Evolutionary conservation across 2,888 invertebrate species (phyloP), one percentile per base, ranked within the genome.

Genomic region (Sepiola atlantica): DNA sequence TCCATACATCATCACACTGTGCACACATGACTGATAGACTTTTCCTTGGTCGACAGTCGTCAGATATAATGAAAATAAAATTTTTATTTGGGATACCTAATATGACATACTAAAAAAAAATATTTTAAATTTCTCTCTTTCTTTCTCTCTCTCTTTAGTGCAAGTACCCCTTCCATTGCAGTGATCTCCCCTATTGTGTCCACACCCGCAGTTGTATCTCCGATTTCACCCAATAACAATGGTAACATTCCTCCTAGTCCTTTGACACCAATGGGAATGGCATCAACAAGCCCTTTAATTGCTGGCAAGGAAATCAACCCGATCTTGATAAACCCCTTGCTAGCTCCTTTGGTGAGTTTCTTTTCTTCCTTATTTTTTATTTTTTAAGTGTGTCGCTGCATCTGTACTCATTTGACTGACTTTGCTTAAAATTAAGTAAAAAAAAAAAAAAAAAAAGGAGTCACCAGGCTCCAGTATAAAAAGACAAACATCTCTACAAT

Each of bases 271-370:
- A 45, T 55, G 18, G 55, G 16, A 18, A 45, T 55, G 20, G 35
- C 55, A 35, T 92, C 92, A 45, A 35, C 28, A 18, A 55, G n/a
- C n/a, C 92, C 92, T 92, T 28, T 45, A 92, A 92, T n/a, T 92
- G 35, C 55, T n/a, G 55, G 55, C 28, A 45, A 54, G 54, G 92
- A 92, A 54, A n/a, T n/a, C 54, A 92, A 92, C 28, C 92, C 54
- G 6, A 32, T 92, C 8, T 45, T 92, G 45, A 55, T 92, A n/a
- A 92, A 92, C 28, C 92, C 92, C 16, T 35, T 92, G n/a, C 2
- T 54, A 54, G 92, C 92, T 54, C 28, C 92, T 54, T 54, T 54
- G 92, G 92, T 92, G 18, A 92, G 92, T 92, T 45, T 45, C 45
- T 45, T 45, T 45, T 45, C 45, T 45, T 45, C 45, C 45, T 45